Conservation (phyloP, 92 coral and sea anemone genomes). For the Zoanthus sociatus region DNA sequence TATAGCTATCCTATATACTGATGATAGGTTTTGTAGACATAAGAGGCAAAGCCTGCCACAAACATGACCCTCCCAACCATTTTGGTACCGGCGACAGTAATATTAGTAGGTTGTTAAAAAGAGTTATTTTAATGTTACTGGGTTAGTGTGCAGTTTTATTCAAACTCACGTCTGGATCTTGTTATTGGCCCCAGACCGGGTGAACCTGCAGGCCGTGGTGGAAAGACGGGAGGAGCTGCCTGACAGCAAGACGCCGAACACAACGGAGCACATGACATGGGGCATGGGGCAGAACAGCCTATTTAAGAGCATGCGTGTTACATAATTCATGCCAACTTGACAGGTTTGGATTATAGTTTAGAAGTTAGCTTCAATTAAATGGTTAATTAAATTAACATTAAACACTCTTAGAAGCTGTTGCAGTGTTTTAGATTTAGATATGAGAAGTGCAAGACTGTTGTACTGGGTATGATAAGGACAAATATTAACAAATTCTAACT, state of each 20-base stretch:
- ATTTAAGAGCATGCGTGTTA: constrained; percentile 42
- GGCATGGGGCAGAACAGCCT: constrained; percentile 54
- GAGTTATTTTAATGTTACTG: not conserved
- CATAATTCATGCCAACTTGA: not conserved
- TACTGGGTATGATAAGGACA: too few relatives aligned
- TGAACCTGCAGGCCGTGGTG: constrained; percentile 22
- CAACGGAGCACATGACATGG: constrained; percentile 45
- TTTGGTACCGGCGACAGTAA: not conserved
- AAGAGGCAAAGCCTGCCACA: too few relatives aligned
- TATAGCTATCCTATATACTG: too few relatives aligned
- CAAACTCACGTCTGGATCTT: constrained; percentile 41
- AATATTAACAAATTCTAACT: too few relatives aligned
- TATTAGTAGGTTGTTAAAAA: not conserved
- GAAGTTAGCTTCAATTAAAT: too few relatives aligned
- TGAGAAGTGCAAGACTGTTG: too few relatives aligned
- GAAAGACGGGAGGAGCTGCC: constrained; percentile 33
- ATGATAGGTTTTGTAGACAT: too few relatives aligned
- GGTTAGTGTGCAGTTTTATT: not conserved
- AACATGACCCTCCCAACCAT: too few relatives aligned
- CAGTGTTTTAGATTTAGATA: too few relatives aligned
- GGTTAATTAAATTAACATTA: too few relatives aligned
- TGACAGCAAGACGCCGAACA: constrained; percentile 35
- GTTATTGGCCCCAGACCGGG: constrained; percentile 24
- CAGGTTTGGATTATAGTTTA: too few relatives aligned
- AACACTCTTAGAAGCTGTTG: too few relatives aligned